A percentile compares a stretch with the other conserved stretches of the same genome.
Conservation (phyloP, 2,888 invertebrate species). For the Sthenelais limicola region DNA sequence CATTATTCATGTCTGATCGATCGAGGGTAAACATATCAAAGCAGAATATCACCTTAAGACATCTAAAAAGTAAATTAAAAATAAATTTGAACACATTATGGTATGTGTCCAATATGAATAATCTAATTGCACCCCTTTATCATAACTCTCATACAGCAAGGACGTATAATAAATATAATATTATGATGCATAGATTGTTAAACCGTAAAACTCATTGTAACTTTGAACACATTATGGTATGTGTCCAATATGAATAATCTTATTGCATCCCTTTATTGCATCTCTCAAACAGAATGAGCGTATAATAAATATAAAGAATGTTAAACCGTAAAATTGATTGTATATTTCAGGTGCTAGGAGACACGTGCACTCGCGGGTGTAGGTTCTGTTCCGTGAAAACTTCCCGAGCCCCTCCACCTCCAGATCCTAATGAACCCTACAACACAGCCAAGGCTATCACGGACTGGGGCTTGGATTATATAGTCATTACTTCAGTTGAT, state of each 20-base stretch:
- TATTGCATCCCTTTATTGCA: too few species aligned
- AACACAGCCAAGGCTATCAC: constrained; percentile 94
- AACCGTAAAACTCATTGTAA: too few species aligned
- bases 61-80: too few species aligned
- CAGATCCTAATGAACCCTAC: constrained; percentile 90
- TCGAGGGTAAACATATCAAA: too few species aligned
- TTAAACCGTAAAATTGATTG: background rate
- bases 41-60: too few species aligned
- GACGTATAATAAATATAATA: too few species aligned
- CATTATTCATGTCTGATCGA: too few species aligned
- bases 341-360: constrained; percentile 87
- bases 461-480: constrained; percentile 96
- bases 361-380: constrained; percentile 98
- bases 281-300: too few species aligned
- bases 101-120: background rate
- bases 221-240: too few species aligned
- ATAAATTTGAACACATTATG: background rate
- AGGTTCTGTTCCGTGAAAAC: constrained; percentile 99
- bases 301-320: background rate
- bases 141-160: too few species aligned
- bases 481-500: constrained; percentile 98
- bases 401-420: constrained; percentile 85
- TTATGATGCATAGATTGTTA: too few species aligned
- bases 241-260: too few species aligned
- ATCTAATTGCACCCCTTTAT: background rate